Evolutionary conservation across 1,140 invertebrate genomes (phyloP), one percentile per base, ranked within the genome.

Genomic region (Eubasilissa regina): DNA sequence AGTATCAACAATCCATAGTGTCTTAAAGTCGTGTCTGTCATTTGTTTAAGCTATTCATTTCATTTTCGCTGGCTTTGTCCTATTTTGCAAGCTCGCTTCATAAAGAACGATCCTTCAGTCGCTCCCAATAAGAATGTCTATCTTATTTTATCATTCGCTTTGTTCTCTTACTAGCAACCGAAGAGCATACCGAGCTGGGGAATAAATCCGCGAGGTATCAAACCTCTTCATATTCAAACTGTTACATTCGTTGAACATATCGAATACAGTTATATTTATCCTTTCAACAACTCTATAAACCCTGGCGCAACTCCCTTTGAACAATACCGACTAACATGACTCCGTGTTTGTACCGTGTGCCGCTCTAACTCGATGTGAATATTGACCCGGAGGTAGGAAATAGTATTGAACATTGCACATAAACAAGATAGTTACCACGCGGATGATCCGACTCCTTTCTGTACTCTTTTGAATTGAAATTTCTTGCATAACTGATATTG

Each of bases 221-320:
- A 70, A 70, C 19, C 66, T 70, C 47, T 56, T 62, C 58, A 21
- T 21, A 62, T 62, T 60, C 17, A 60, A 60, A 60, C 56, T 60
- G 56, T 19, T 35, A 21, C 58, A 48, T 70, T 48, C 66, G 15
- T 70, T 70, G 47, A 70, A 70, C 47, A 53, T 11, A 53, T 70
- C 47, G 19, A 70, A 51, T 21, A 51, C 47, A 19, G 66, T 70
- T 70, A 53, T 70, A 70, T 70, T 70, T 70, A 70, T 70, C 66
- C 17, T 70, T 70, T 70, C 48, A 53, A 70, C 66, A 70, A 70
- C 47, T 70, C 47, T 70, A 70, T 70, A 70, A 53, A 70, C 66
- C 47, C 15, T 70, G 17, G 60, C 60, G 13, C 62, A 43, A 9
- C 44, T n/a, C 48, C 66, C 66, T 70, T 70, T 70, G 66, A 19